These are phyloP conservation scores for Myripristis murdjan DNA, from an alignment of 2,797 vertebrate genomes.

Conservation along the genomic window DNA sequence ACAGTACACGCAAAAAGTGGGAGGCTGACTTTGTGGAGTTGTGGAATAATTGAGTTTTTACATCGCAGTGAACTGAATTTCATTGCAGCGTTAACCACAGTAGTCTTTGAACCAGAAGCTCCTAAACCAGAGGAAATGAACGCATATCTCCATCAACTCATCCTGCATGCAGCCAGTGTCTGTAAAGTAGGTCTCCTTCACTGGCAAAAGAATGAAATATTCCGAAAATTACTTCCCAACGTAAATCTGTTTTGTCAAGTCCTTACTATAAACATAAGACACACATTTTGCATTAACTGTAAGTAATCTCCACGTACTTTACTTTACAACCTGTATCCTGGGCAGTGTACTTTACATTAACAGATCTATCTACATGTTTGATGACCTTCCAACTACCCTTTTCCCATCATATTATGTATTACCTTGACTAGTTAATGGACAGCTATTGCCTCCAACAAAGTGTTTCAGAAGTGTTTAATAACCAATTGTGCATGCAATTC, in stretches of 20 bases:
- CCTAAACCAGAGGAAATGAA: constrained; percentile 13
- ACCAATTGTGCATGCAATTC: constrained; percentile 89
- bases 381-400: constrained; percentile 81
- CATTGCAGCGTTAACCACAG: not conserved
- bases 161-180: constrained; percentile 26
- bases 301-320: constrained; percentile 30
- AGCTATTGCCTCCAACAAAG: constrained; percentile 84
- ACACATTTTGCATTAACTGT: constrained; percentile 18
- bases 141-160: constrained; percentile 4
- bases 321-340: constrained; percentile 32
- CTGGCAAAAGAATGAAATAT: constrained; percentile 25
- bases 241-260: constrained; percentile 34
- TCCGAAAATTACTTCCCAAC: constrained; percentile 25
- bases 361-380: constrained; percentile 69
- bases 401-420: constrained; percentile 77
- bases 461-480: constrained; percentile 89
- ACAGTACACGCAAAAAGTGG: not conserved
- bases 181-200: constrained; percentile 37
- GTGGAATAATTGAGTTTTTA: not conserved
- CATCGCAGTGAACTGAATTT: not conserved
- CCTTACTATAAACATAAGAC: constrained; percentile 17
- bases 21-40: not conserved
- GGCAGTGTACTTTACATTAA: constrained; percentile 38
- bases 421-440: constrained; percentile 84
- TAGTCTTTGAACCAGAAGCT: constrained; percentile 4